Percentiles rank a stretch among this genome's conserved stretches.
These are phyloP conservation scores for Geodia barretti DNA, from an alignment of 37 sponge, comb jelly and placozoan genomes.

Conservation along the genomic window DNA sequence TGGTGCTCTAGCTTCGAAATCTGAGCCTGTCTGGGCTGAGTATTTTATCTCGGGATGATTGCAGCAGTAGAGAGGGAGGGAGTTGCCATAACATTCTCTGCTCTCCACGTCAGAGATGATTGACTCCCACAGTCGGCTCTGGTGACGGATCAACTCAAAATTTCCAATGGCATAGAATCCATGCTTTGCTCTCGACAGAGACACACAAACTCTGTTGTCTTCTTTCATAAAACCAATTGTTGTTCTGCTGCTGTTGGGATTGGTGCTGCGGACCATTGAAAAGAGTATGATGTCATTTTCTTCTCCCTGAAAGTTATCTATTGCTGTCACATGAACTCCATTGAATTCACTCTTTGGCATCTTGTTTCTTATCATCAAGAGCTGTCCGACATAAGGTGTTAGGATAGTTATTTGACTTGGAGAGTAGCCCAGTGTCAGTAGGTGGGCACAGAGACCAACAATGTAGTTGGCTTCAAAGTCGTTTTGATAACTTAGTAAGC, in stretches of 20 bases:
- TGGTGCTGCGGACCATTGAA: constrained; percentile 83
- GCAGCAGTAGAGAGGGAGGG: constrained; percentile 67
- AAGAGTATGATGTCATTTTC: constrained; percentile 94
- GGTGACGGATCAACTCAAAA: constrained; percentile 53
- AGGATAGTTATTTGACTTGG: constrained; percentile 83
- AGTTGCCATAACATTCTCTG: constrained; percentile 31
- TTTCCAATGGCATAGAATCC: constrained; percentile 95
- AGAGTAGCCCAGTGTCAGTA: constrained; percentile 70
- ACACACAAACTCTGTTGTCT: constrained; percentile 90
- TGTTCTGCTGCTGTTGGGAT: background rate
- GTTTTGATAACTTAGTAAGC: constrained; percentile 78
- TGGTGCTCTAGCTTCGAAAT: constrained; percentile 56
- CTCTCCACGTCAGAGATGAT: constrained; percentile 55
- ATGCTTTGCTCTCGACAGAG: constrained; percentile 91
- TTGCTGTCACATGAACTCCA: constrained; percentile 66
- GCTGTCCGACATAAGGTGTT: constrained; percentile 84
- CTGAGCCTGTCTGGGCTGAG: constrained; percentile 24
- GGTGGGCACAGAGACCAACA: constrained; percentile 62
- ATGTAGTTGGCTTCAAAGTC: constrained; percentile 75
- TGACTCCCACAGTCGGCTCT: constrained; percentile 60
- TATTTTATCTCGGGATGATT: constrained; percentile 67
- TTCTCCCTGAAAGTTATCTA: constrained; percentile 97
- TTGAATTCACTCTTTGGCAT: constrained; percentile 53
- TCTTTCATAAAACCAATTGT: constrained; percentile 83
- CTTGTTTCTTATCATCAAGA: constrained; percentile 39